Base-by-base conservation (phyloP, 2,797 vertebrate genomes). In the Centropyge bicolor region DNA sequence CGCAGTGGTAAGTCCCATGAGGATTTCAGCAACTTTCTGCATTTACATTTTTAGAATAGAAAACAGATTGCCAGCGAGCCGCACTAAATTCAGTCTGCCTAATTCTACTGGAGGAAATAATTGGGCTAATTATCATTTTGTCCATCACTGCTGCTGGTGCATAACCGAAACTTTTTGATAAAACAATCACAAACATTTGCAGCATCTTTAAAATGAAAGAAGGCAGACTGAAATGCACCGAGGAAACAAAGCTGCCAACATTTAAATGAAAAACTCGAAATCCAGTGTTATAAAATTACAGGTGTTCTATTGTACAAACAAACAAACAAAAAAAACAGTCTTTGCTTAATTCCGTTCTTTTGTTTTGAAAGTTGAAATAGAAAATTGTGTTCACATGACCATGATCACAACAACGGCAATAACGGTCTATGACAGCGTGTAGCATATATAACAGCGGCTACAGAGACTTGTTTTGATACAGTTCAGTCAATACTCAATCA, bases 191-290 rank as follows among this genome's bases (percentile, higher is more conserved):
- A 60, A 67, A 64, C 12, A 65, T 62, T 65, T 67, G 45, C 16
- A 73, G 31, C 43, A 60, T 67, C 52, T 74, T 70, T 55, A 55
- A 73, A 77, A 51, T 36, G 13, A 81, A 35, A 52, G 46, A 79
- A 67, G 55, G 75, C 60, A 71, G 49, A 62, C 70, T 41, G 40
- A 75, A 74, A 77, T 40, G 52, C 59, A 81, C 46, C 2, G 24
- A 74, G 40, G 17, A 76, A 12, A 63, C 60, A 75, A 63, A 83
- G 80, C 83, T 85, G 82, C 81, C 77, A 51, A 67, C 24, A 63
- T 40, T 71, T 68, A 75, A 12, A 82, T 19, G 31, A 40, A 68
- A 65, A 63, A 69, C 51, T 71, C 38, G 55, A 46, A 87, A 52
- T 83, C 52, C 66, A 82, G 78, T 80, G 73, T 80, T 71, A 19